A percentile compares a stretch with the other conserved stretches of the same genome.
Conservation (phyloP, 2,797 vertebrate genomes). For the Scyliorhinus canicula region DNA sequence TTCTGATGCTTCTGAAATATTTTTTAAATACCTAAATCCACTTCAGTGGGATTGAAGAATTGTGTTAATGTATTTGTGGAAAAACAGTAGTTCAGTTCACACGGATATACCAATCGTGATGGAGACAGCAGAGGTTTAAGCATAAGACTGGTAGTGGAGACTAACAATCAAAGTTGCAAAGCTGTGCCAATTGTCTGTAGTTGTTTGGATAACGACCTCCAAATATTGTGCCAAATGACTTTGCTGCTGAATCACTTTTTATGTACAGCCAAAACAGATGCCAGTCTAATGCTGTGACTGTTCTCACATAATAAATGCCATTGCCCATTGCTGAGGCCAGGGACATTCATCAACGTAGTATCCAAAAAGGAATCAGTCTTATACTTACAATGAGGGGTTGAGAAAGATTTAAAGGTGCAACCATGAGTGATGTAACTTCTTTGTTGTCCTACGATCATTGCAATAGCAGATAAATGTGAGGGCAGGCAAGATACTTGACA, state of each 20-base stretch:
- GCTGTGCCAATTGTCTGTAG: not conserved
- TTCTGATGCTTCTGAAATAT: not conserved
- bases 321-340: too few relatives aligned
- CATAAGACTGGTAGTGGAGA: too few relatives aligned
- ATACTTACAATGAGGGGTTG: not conserved
- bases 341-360: not conserved
- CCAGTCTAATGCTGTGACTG: not conserved
- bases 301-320: constrained; percentile 4
- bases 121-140: not conserved
- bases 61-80: not conserved
- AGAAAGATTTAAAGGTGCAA: not conserved
- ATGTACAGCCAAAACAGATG: not conserved
- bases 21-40: not conserved
- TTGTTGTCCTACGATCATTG: not conserved
- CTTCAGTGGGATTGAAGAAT: not conserved
- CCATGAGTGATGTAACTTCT: not conserved
- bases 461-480: not conserved
- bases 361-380: not conserved
- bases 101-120: not conserved
- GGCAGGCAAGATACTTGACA: not conserved
- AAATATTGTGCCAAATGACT: constrained; percentile 12
- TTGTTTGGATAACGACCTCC: not conserved
- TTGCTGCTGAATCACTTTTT: not conserved
- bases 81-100: not conserved
- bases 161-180: not conserved